Conservation (phyloP, 2,797 vertebrate genomes). For the Xyrichtys novacula region DNA sequence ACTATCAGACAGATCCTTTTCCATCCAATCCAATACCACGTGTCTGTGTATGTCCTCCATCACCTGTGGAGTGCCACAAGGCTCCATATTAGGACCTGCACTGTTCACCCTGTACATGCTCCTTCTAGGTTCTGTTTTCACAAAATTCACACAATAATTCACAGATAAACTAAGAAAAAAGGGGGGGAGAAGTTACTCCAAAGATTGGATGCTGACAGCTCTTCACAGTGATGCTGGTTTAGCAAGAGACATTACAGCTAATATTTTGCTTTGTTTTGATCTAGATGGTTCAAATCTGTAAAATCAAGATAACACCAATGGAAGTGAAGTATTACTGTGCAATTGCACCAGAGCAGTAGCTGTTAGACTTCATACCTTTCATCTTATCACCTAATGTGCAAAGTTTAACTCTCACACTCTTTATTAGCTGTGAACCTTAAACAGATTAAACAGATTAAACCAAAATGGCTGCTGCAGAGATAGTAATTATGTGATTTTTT, state of each 20-base stretch:
- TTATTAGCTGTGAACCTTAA: slow-evolving; percentile 34
- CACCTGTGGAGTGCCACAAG: too few species aligned
- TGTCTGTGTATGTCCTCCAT: too few species aligned
- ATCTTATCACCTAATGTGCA: slow-evolving; percentile 40
- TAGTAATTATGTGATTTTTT: slow-evolving; percentile 62
- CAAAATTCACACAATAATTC: too few species aligned
- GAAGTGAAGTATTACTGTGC: slow-evolving; percentile 4
- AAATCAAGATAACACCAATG: neutral
- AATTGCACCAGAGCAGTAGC: neutral
- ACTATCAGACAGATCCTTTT: too few species aligned
- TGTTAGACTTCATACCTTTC: slow-evolving; percentile 7
- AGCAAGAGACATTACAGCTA: neutral
- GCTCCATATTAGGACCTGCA: too few species aligned
- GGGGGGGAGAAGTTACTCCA: neutral
- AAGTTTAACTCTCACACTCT: slow-evolving; percentile 35
- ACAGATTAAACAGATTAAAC: slow-evolving; percentile 63
- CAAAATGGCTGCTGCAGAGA: slow-evolving; percentile 48
- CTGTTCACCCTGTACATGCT: too few species aligned
- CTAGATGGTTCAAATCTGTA: neutral
- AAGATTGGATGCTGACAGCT: too few species aligned
- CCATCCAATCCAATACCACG: too few species aligned
- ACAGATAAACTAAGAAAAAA: too few species aligned
- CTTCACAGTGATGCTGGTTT: neutral
- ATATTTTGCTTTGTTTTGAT: neutral
- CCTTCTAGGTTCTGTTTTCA: too few species aligned